phyloP scores from a whole-genome alignment of 2,797 vertebrate species.

The Tamandua tetradactyla region DNA sequence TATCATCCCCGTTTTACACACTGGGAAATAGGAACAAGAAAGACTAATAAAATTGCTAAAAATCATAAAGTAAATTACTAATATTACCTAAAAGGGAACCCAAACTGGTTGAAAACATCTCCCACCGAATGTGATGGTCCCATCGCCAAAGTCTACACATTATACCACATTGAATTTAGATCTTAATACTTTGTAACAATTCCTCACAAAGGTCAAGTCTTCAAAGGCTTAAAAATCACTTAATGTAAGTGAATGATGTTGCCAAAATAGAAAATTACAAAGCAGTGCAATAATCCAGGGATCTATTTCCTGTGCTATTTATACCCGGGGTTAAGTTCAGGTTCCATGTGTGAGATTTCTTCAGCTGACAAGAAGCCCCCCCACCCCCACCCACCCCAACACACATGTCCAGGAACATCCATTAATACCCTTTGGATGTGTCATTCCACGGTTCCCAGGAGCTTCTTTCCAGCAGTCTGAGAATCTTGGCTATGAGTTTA shows the following conservation, averaged over 20 bases:
- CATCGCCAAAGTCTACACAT: not conserved
- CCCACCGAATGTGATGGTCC: not conserved
- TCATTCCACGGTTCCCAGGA: not conserved
- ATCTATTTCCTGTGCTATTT: not conserved
- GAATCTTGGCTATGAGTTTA: not conserved
- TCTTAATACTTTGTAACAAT: not conserved
- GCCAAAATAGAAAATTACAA: not conserved
- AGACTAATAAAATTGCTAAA: not conserved
- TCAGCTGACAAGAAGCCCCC: not conserved
- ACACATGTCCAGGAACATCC: not conserved
- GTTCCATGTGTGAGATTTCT: not conserved
- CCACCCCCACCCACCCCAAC: not conserved
- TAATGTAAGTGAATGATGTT: conserved; percentile 67
- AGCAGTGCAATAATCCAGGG: not conserved
- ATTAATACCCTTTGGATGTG: not conserved
- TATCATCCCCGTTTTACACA: not conserved
- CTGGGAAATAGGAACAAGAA: not conserved
- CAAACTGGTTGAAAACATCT: not conserved
- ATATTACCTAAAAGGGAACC: not conserved
- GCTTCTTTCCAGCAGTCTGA: not conserved
- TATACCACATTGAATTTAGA: not conserved
- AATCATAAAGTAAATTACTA: not conserved
- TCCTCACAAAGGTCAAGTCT: conserved; percentile 60
- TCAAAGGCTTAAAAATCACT: conserved; percentile 45
- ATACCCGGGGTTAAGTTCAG: not conserved